Conservation (phyloP, 2,113 vertebrate genomes). For the Naja naja region DNA sequence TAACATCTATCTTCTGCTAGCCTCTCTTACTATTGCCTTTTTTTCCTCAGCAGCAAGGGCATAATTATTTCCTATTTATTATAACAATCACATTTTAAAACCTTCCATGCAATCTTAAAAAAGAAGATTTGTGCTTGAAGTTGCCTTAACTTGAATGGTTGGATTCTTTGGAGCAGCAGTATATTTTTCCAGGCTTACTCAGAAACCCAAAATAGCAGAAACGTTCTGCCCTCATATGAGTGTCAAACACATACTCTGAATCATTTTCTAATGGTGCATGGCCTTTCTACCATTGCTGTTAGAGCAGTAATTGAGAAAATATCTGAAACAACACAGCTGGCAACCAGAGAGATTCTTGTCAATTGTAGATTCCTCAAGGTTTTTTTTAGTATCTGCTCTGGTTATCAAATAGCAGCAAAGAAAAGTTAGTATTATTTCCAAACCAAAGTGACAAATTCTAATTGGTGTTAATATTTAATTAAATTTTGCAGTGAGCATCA, state of each 20-base stretch:
- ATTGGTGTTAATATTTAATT: conserved; percentile 14
- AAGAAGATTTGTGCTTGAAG: neutral
- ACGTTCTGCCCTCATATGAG: neutral
- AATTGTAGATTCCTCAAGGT: neutral
- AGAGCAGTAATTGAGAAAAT: neutral
- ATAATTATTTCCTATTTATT: neutral
- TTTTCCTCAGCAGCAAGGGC: neutral
- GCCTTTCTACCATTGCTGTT: neutral
- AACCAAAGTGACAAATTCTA: conserved; percentile 4
- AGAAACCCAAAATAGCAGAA: neutral
- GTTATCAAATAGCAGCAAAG: neutral
- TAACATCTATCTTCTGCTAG: neutral
- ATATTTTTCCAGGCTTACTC: neutral
- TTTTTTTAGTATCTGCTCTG: neutral
- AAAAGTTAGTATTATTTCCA: neutral
- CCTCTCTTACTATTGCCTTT: neutral
- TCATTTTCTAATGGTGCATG: neutral
- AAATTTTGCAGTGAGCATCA: conserved; percentile 5
- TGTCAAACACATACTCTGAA: neutral
- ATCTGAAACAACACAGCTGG: neutral
- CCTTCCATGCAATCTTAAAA: neutral
- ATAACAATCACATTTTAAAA: neutral
- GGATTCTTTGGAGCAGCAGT: neutral
- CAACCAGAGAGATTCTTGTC: neutral
- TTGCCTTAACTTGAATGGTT: neutral